Conservation (phyloP, 2,113 vertebrate genomes). For the Reinhardtius hippoglossoides region DNA sequence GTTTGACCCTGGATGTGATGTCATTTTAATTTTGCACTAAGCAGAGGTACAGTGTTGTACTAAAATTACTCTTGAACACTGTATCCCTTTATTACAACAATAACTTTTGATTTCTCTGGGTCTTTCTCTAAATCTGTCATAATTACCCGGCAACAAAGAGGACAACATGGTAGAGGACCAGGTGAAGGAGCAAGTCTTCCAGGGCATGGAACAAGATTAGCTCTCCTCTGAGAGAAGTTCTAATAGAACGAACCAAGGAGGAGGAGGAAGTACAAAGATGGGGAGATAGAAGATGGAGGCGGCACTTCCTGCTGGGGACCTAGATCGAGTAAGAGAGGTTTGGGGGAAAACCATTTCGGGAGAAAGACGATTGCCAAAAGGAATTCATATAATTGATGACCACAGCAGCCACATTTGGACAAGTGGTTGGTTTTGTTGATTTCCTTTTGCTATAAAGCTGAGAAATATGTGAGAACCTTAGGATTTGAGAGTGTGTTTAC, state of each 20-base stretch:
- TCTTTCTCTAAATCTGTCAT: not conserved
- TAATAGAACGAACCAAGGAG: not conserved
- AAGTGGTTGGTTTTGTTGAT: not conserved
- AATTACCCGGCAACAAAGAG: conserved; percentile 18
- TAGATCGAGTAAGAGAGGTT: not conserved
- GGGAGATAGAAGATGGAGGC: not conserved
- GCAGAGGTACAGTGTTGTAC: not conserved
- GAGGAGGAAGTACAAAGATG: conserved; percentile 6
- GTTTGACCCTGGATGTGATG: conserved; percentile 11
- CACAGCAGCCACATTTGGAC: not conserved
- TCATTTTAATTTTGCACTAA: not conserved
- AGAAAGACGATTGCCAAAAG: no score
- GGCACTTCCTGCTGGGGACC: not conserved
- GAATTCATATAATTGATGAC: not conserved
- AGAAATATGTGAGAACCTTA: not conserved
- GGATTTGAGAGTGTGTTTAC: conserved; percentile 6
- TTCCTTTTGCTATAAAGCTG: not conserved
- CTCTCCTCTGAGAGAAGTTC: not conserved
- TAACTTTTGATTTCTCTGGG: not conserved
- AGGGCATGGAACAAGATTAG: conserved; percentile 28
- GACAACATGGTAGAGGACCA: conserved; percentile 32
- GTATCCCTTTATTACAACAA: not conserved
- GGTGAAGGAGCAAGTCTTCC: conserved; percentile 23
- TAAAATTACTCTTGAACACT: not conserved
- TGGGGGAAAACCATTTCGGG: not conserved